phyloP scores from a whole-genome alignment of 2,797 vertebrate species.

The Enteromius mattozi region DNA sequence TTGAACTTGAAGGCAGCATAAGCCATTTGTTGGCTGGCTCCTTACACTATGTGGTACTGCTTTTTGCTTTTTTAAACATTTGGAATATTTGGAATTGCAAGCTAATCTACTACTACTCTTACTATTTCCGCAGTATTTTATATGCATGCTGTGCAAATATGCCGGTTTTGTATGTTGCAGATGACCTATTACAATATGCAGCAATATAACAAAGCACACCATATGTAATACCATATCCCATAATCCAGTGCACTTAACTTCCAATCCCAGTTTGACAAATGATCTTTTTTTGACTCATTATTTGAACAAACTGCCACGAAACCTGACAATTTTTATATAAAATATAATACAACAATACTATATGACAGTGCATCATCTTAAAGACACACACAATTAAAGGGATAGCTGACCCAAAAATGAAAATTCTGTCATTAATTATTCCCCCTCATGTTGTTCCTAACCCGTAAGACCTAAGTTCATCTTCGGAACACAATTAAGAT shows the following conservation, averaged over 20 bases:
- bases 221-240: background rate
- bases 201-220: background rate
- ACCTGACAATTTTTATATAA: background rate
- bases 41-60: background rate
- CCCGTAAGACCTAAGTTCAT: background rate
- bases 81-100: background rate
- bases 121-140: background rate
- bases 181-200: background rate
- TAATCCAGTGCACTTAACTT: background rate
- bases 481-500: background rate
- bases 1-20: background rate
- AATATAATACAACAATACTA: background rate
- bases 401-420: background rate
- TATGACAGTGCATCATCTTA: background rate
- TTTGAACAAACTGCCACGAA: background rate
- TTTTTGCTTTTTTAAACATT: conserved; percentile 8
- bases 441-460: background rate
- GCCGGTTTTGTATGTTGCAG: background rate
- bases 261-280: too few relatives aligned
- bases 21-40: background rate
- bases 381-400: background rate
- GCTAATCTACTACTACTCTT: background rate
- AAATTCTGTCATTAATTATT: background rate
- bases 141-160: background rate
- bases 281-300: background rate